Percentiles rank a stretch among this genome's conserved stretches.
phyloP scores from a whole-genome alignment of 2,797 vertebrate genomes.

The Coluber constrictor region DNA sequence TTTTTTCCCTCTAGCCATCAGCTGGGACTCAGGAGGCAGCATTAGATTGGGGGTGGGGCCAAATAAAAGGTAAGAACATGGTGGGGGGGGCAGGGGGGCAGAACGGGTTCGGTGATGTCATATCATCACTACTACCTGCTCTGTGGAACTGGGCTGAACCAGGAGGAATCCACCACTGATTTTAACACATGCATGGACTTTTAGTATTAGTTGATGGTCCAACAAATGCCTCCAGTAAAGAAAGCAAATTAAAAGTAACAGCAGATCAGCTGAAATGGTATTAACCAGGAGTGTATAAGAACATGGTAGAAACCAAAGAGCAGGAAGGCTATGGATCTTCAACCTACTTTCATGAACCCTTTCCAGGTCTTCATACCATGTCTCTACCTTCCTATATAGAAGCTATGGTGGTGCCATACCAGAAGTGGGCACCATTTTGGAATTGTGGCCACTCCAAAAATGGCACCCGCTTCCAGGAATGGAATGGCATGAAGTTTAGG shows the following conservation, averaged over 20 bases:
- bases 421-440: background rate
- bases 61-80: no score
- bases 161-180: no score
- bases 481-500: background rate
- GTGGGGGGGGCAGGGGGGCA: no score
- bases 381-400: background rate
- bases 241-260: background rate
- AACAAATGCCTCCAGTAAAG: background rate
- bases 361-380: background rate
- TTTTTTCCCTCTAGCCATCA: no score
- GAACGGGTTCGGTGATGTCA: no score
- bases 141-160: no score
- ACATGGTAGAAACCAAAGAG: background rate
- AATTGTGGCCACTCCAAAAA: background rate
- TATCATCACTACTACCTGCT: no score
- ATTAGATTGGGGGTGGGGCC: no score
- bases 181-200: background rate
- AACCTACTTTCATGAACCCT: background rate
- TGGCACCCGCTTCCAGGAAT: background rate
- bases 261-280: background rate
- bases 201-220: background rate
- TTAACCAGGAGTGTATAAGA: background rate
- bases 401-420: background rate
- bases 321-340: background rate
- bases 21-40: no score